Percentiles rank a stretch among this genome's conserved stretches.
Conservation (phyloP, 2,797 vertebrate species). For the Alouatta caraya region DNA sequence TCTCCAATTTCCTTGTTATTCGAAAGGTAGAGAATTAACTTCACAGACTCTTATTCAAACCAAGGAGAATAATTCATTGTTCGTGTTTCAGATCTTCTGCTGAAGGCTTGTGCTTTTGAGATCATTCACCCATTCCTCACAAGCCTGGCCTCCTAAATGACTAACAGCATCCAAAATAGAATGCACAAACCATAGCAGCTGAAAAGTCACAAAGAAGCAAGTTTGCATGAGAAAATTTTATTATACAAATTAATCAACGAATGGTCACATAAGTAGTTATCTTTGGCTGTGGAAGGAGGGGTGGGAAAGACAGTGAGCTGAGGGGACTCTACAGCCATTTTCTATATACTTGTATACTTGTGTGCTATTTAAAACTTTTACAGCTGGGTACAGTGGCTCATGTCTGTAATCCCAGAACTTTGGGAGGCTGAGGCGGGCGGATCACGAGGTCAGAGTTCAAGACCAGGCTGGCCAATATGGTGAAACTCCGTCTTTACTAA, state of each 20-base stretch:
- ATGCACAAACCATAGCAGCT: background rate
- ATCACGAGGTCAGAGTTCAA: background rate
- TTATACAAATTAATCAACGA: background rate
- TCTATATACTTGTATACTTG: background rate
- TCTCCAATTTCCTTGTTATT: background rate
- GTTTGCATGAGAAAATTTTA: background rate
- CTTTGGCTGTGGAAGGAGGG: background rate
- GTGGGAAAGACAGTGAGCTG: background rate
- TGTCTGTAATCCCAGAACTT: background rate
- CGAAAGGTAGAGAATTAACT: slow-evolving; percentile 1
- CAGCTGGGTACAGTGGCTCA: background rate
- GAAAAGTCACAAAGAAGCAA: slow-evolving; percentile 6
- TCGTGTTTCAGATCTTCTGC: background rate
- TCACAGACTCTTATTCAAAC: background rate
- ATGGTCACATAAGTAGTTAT: background rate
- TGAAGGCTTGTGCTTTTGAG: background rate
- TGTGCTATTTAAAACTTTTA: background rate
- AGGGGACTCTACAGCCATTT: background rate
- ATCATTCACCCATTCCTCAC: slow-evolving; percentile 15
- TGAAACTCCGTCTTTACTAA: background rate
- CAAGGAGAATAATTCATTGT: background rate
- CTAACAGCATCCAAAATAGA: slow-evolving; percentile 33
- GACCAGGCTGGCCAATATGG: background rate
- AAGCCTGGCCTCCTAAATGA: background rate
- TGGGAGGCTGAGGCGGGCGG: background rate